Conservation (phyloP, 1,140 invertebrate species). For the Acarapis woodi region DNA sequence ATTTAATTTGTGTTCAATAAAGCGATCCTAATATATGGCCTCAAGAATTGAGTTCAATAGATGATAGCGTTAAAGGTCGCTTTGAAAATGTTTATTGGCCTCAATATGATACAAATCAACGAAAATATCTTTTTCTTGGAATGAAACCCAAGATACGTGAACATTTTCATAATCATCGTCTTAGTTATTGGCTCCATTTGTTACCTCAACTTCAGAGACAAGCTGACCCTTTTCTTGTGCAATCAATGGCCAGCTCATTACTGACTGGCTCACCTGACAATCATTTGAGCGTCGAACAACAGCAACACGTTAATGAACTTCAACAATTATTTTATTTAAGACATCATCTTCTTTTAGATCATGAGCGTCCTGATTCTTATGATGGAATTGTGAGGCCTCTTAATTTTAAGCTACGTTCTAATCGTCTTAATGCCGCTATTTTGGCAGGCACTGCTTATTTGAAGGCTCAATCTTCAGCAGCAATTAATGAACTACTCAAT, state of each 20-base stretch:
- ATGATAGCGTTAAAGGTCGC: slow-evolving; percentile 7
- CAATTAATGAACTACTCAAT: neutral
- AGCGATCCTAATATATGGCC: slow-evolving; percentile 11
- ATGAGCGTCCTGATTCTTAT: slow-evolving; percentile 18
- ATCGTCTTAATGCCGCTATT: neutral
- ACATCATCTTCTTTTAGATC: slow-evolving; percentile 50
- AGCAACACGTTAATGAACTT: slow-evolving; percentile 6
- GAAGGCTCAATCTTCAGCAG: neutral
- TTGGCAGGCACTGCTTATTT: neutral
- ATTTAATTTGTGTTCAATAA: neutral
- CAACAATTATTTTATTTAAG: slow-evolving; percentile 36
- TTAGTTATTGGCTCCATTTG: slow-evolving; percentile 69
- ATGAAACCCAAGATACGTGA: slow-evolving; percentile 35
- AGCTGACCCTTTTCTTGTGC: neutral
- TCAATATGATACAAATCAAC: slow-evolving; percentile 57
- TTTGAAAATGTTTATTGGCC: slow-evolving; percentile 31
- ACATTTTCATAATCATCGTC: slow-evolving; percentile 61
- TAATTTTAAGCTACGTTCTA: neutral
- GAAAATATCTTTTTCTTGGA: slow-evolving; percentile 36
- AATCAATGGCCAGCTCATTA: slow-evolving; percentile 18
- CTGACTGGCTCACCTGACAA: neutral
- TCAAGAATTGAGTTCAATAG: slow-evolving; percentile 5
- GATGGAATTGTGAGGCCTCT: slow-evolving; percentile 20
- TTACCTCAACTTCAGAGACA: slow-evolving; percentile 48
- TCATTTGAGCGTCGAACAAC: too few species aligned